Evolutionary conservation across 1,140 invertebrate species (phyloP), one percentile per base, ranked within the genome.

Genomic region (Drosophila lowei): DNA sequence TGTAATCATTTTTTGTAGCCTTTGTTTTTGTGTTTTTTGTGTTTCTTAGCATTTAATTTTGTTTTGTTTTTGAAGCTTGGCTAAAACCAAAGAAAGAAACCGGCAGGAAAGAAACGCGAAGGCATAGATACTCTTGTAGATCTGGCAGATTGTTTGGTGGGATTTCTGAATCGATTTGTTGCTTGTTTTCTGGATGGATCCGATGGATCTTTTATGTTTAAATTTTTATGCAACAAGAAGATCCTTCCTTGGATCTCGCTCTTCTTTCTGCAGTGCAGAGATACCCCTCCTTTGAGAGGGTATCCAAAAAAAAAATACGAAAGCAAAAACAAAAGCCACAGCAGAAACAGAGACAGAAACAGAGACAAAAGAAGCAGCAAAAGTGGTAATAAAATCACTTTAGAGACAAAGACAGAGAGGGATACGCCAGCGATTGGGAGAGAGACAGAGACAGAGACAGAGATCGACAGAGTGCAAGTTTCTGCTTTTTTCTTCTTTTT

Each of bases 381-480:
- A 34, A 9, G 30, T 46, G 60, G 81, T 71, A 86, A 86, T 85
- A 80, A 85, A 85, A 86, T 80, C 81, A 65, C 77, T 84, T 61
- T 30, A 72, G 60, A 66, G 53, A 42, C 46, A 42, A 18, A 28
- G 18, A 58, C 9, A 73, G 28, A 53, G 21, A 44, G 46, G 30
- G 9, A 34, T 34, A 34, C 9, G 9, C 9, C 21, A 41, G 21
- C 41, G 15, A 15, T 15, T 9, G 11, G 11, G 6, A 28, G 13
- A 13, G 13, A 30, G n/a, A 34, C 18, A 42, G 42, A 46, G 25
- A 61, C 42, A 13, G 13, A 30, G n/a, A 34, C 18, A 56, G 25
- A 61, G 46, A 56, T 49, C 23, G 47, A 43, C 28, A 46, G 60
- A 72, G 41, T 71, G 65, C 61, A 34, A 56, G 59, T 68, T 28